Evolutionary conservation across 2,113 vertebrate genomes (phyloP).

Genomic region (Geococcyx californianus): DNA sequence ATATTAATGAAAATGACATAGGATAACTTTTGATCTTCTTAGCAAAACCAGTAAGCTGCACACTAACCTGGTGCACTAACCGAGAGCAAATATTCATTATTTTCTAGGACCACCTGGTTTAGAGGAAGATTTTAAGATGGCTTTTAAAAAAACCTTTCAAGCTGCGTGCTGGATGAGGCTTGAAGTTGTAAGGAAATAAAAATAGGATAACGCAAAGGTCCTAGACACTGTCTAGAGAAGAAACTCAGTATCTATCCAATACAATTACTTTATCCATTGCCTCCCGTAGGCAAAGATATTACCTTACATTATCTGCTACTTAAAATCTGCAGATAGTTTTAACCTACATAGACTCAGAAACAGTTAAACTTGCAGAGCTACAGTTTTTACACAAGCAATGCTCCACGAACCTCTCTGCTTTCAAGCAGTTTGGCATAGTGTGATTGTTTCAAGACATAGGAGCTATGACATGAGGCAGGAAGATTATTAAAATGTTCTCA

Average conservation of each 20-base stretch:
- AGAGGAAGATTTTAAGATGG: neutral
- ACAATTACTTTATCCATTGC: neutral
- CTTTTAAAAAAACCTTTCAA: neutral
- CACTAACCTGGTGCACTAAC: neutral
- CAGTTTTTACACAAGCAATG: neutral
- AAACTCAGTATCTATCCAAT: neutral
- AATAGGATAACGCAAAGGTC: neutral
- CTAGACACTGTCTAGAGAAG: neutral
- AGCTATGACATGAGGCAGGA: conserved; percentile 25
- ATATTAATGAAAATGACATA: neutral
- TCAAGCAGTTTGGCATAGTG: neutral
- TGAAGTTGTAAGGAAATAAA: neutral
- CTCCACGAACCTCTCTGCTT: conserved; percentile 16
- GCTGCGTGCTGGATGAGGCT: neutral
- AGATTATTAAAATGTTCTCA: conserved; percentile 32
- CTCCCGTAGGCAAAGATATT: neutral
- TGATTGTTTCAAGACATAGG: conserved; percentile 7
- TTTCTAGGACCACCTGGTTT: neutral
- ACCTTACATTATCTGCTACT: neutral
- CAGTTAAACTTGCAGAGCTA: neutral
- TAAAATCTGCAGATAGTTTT: neutral
- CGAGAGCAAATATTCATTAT: neutral
- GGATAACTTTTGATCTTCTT: neutral
- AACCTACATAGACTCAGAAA: neutral
- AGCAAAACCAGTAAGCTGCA: neutral